A percentile compares a stretch with the other conserved stretches of the same genome.
Evolutionary conservation across 2,113 vertebrate species (phyloP).

Genomic region (Podiceps cristatus): DNA sequence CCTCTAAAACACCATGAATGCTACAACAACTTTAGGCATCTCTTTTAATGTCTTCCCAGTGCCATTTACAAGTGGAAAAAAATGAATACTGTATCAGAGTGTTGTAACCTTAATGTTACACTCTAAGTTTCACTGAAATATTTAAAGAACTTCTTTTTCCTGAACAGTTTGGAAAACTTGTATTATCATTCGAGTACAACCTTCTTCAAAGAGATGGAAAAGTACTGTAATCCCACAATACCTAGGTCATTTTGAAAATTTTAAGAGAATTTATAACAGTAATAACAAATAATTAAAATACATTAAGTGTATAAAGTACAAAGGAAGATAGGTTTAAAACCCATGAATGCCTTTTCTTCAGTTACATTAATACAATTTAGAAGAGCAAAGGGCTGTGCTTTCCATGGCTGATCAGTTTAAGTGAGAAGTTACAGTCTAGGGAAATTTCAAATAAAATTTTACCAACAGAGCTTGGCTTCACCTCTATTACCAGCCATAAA

Average conservation of each 20-base stretch:
- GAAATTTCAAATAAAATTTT: not conserved
- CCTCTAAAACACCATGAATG: not conserved
- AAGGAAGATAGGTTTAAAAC: not conserved
- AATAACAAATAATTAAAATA: not conserved
- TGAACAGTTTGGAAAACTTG: not conserved
- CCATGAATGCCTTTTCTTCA: not conserved
- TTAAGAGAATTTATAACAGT: not conserved
- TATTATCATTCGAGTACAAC: not conserved
- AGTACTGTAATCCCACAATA: not conserved
- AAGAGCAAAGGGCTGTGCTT: not conserved
- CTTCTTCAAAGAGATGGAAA: not conserved
- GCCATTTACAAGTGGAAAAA: not conserved
- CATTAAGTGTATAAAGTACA: not conserved
- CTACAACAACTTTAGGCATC: not conserved
- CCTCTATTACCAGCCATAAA: not conserved
- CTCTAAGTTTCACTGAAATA: not conserved
- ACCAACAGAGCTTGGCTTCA: not conserved
- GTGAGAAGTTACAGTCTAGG: not conserved
- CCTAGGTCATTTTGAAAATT: not conserved
- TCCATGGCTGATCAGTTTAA: not conserved
- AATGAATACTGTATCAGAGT: accelerated
- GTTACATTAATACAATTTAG: not conserved
- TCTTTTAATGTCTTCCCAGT: not conserved
- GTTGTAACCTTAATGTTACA: not conserved
- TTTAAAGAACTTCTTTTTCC: not conserved